A percentile compares a stretch with the other conserved stretches of the same genome.
Conservation (phyloP, 1,140 invertebrate genomes). For the Stenopsyche tienmushanensis region DNA sequence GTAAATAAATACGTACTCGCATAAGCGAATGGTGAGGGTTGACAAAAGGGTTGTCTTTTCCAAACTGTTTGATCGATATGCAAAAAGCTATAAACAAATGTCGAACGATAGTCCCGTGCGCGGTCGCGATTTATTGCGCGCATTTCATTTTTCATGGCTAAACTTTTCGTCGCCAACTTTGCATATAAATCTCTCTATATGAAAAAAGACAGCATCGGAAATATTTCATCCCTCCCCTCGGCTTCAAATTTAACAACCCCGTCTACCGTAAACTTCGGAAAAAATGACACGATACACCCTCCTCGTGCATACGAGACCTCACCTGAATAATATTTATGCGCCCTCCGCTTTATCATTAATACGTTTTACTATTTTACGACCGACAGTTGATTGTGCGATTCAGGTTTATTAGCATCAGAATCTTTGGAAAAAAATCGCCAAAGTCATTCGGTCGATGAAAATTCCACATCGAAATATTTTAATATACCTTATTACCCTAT, state of each 20-base stretch:
- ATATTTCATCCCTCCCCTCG: background rate
- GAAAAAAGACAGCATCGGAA: constrained; percentile 5
- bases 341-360: constrained; percentile 20
- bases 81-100: constrained; percentile 38
- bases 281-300: constrained; percentile 15
- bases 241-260: background rate
- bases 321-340: constrained; percentile 3
- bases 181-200: constrained; percentile 36
- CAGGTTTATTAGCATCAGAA: too few relatives aligned
- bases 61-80: constrained; percentile 38
- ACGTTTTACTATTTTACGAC: constrained; percentile 22
- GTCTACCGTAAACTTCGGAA: constrained; percentile 10
- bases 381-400: too few relatives aligned
- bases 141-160: constrained; percentile 40
- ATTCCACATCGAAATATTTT: too few relatives aligned
- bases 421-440: too few relatives aligned
- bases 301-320: background rate
- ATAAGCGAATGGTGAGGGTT: too few relatives aligned
- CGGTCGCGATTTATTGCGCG: constrained; percentile 30
- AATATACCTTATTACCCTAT: too few relatives aligned
- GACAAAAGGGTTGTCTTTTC: too few relatives aligned
- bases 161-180: constrained; percentile 38
- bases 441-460: too few relatives aligned
- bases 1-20: too few relatives aligned
- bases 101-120: background rate